Conservation (phyloP, 2,888 invertebrate species). For the Eristalis pertinax region DNA sequence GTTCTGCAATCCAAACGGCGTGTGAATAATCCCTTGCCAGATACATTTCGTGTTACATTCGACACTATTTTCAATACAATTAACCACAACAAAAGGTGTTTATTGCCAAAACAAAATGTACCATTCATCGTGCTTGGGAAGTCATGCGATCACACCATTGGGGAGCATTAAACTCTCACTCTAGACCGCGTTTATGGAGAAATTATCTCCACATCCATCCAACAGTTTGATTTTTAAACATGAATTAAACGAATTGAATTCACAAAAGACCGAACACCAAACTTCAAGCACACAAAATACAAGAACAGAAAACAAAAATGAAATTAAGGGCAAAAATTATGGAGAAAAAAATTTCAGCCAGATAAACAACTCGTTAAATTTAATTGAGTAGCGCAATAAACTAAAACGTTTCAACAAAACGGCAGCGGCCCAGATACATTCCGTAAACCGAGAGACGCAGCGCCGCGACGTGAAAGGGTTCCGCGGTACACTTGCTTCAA, state of each 20-base stretch:
- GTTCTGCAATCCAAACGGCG: conserved; percentile 16
- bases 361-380: conserved; percentile 70
- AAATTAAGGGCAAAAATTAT: conserved; percentile 40
- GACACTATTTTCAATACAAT: conserved; percentile 56
- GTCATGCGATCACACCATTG: conserved; percentile 55
- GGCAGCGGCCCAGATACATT: conserved; percentile 54
- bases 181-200: conserved; percentile 50
- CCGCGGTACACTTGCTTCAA: conserved; percentile 39
- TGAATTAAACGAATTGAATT: conserved; percentile 59
- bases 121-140: conserved; percentile 59
- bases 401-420: conserved; percentile 71
- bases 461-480: conserved; percentile 50
- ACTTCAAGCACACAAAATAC: conserved; percentile 1
- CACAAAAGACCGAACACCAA: conserved; percentile 17
- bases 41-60: conserved; percentile 36
- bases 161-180: conserved; percentile 64
- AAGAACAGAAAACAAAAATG: conserved; percentile 17
- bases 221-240: conserved; percentile 62
- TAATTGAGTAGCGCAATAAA: conserved; percentile 69
- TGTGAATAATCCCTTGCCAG: neutral
- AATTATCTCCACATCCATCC: conserved; percentile 49
- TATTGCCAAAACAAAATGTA: conserved; percentile 61
- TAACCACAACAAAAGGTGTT: conserved; percentile 64
- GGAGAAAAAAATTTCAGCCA: conserved; percentile 41
- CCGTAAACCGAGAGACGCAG: neutral